phyloP scores from a whole-genome alignment of 2,113 vertebrate genomes.

The Notiomystis cincta region DNA sequence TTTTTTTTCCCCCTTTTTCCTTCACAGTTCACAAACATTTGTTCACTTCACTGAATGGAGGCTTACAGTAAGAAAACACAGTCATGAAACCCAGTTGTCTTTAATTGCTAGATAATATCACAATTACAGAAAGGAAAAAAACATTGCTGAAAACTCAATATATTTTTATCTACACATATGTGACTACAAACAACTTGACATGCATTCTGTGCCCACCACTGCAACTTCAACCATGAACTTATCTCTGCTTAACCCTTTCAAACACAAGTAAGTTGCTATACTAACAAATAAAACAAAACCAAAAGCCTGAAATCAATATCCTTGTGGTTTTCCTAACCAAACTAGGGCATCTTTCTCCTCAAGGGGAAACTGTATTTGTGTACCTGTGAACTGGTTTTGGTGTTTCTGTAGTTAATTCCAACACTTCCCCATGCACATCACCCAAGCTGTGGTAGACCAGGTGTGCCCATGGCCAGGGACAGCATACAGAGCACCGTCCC shows the following conservation, averaged over 20 bases:
- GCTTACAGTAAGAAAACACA: background rate
- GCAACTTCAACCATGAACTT: background rate
- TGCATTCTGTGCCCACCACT: background rate
- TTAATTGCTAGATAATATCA: slow-evolving; percentile 43
- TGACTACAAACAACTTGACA: slow-evolving; percentile 7
- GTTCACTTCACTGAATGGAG: background rate
- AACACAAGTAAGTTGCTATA: background rate
- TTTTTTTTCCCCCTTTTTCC: rapidly evolving
- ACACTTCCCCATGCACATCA: background rate
- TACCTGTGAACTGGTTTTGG: background rate
- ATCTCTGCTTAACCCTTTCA: background rate
- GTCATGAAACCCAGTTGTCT: background rate
- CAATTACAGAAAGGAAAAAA: background rate
- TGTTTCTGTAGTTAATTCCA: background rate
- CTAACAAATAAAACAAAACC: background rate
- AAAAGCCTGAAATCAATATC: background rate
- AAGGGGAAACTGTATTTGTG: background rate
- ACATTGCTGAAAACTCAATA: background rate
- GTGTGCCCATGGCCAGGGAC: background rate
- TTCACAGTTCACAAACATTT: background rate
- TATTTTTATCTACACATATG: slow-evolving; percentile 33
- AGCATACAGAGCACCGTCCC: rapidly evolving
- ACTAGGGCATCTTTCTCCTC: background rate
- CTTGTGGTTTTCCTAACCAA: background rate
- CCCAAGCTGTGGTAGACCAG: background rate